A percentile compares a stretch with the other conserved stretches of the same genome.
Evolutionary conservation across 2,797 vertebrate species (phyloP).

Genomic region (Sphenodon punctatus): DNA sequence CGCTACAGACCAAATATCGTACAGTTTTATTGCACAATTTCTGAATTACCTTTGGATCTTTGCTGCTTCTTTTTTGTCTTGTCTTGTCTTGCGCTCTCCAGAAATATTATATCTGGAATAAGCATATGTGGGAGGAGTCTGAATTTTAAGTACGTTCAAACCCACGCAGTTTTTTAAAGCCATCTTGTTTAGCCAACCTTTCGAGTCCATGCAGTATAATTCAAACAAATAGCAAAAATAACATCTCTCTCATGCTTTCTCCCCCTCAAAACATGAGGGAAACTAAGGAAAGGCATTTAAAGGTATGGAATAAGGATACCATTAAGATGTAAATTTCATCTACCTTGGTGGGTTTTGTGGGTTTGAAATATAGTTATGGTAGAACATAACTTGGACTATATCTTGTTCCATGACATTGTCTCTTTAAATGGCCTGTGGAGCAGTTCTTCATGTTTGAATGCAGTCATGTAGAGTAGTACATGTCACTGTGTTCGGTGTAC

Average conservation of each 20-base stretch:
- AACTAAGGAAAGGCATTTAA: neutral
- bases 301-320: neutral
- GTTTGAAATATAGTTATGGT: neutral
- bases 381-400: neutral
- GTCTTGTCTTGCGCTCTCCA: neutral
- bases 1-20: neutral
- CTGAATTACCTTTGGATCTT: fast-evolving
- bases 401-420: neutral
- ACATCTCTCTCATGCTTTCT: neutral
- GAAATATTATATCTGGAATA: neutral
- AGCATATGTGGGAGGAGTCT: neutral
- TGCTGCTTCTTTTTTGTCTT: neutral
- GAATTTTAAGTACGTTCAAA: constrained; percentile 1
- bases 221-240: constrained; percentile 11
- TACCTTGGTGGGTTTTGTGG: neutral
- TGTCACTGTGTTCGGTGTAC: neutral
- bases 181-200: neutral
- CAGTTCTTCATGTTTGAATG: neutral
- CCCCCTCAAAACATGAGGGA: neutral
- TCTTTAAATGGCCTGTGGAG: neutral
- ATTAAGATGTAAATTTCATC: neutral
- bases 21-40: neutral
- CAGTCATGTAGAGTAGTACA: neutral
- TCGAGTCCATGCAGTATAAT: neutral
- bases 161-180: neutral